These are phyloP conservation scores for Barbus barbus DNA, from an alignment of 2,113 vertebrate genomes.

Conservation along the genomic window DNA sequence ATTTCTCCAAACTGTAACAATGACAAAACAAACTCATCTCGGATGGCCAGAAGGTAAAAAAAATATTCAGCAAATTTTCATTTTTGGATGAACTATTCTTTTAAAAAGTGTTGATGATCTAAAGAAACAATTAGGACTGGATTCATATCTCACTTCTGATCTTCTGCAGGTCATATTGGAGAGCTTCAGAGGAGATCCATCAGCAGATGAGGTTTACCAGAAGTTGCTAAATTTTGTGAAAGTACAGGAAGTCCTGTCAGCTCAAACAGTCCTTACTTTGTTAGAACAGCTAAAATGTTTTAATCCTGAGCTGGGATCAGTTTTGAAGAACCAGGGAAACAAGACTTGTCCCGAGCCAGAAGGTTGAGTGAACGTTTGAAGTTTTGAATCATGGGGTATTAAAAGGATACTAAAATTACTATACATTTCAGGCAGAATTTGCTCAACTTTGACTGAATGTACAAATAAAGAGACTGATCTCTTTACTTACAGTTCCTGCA, in stretches of 20 bases:
- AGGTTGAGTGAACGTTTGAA: not conserved
- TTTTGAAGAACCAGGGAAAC: conserved; percentile 54
- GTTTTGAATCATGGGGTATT: not conserved
- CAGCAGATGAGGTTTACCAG: conserved; percentile 57
- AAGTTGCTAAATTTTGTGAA: conserved; percentile 68
- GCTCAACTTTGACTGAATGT: not conserved
- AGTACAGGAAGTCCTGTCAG: conserved; percentile 49
- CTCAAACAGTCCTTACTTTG: conserved; percentile 61
- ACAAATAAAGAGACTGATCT: too few relatives aligned
- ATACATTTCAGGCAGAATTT: not conserved
- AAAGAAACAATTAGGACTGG: not conserved
- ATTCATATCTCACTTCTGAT: not conserved
- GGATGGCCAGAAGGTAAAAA: not conserved
- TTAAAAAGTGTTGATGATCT: not conserved
- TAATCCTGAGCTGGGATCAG: conserved; percentile 49
- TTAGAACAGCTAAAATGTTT: conserved; percentile 65
- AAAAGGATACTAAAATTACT: not conserved
- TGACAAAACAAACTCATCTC: not conserved
- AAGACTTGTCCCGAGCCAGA: conserved; percentile 37
- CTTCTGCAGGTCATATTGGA: conserved; percentile 62
- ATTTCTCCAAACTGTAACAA: not conserved
- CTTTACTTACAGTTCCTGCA: conserved; percentile 10
- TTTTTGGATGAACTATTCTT: not conserved
- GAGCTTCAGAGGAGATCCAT: conserved; percentile 65
- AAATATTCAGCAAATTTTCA: not conserved